Base-by-base conservation (phyloP, 2,113 vertebrate genomes). In the Dendropsophus ebraccatus region DNA sequence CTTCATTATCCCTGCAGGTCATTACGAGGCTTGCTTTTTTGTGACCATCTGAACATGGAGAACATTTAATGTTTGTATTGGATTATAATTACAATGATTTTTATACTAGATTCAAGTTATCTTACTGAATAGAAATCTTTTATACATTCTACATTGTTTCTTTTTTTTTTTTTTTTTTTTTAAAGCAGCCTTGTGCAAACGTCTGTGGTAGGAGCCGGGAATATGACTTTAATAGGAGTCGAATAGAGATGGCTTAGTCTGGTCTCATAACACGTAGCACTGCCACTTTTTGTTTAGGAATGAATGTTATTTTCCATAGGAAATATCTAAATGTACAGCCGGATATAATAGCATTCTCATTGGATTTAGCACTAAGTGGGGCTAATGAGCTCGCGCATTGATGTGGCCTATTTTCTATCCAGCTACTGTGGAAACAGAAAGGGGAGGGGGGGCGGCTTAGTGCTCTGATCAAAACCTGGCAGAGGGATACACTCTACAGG, bases 401-500 rank as follows among this genome's bases (percentile, higher is more conserved):
- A 65, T 45, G 41, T 65, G 72, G 70, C 72, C 83, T 49, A 83
- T 62, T 76, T 84, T 80, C 49, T 62, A 84, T 49, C 32, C 8
- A 74, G 50, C 35, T 49, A 25, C 52, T 23, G 50, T 56, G 16
- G 70, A 75, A 28, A 60, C 6, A 28, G 35, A 45, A 73, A 58
- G 60, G n/a, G 62, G 19, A 50, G 25, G 65, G 47, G n/a, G 10
- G 28, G 4, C 14, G 32, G 37, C 35, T 37, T 17, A n/a, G 35
- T 49, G 28, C 30, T 60, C 52, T n/a, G 35, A 60, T 79, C 28
- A 32, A 17, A 78, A 78, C 25, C 75, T 56, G 50, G n/a, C 49
- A 30, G 10, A 50, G 13, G 47, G 23, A 17, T 2, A 75, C 1
- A 47, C 23, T 75, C 13, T n/a, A 13, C 30, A 9, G 8, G 11